Conservation (phyloP, 2,113 vertebrate genomes). For the Myrmecophaga tridactyla region DNA sequence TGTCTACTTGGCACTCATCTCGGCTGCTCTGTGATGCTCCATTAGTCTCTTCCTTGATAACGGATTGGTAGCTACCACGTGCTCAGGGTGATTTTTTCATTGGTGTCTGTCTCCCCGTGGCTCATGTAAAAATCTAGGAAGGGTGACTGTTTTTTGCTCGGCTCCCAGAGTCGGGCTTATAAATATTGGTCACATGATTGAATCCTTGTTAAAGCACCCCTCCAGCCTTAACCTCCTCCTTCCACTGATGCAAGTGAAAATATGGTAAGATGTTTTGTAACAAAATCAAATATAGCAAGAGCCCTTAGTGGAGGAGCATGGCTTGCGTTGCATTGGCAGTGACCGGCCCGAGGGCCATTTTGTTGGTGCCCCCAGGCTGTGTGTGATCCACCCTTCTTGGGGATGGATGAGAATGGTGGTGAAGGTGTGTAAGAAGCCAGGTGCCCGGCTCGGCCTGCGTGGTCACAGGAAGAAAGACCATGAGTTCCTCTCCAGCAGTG, state of each 20-base stretch:
- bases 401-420: rapidly evolving
- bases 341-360: rapidly evolving
- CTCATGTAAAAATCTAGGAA: not conserved
- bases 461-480: not conserved
- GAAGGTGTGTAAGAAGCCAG: not conserved
- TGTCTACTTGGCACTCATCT: not conserved
- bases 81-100: not conserved
- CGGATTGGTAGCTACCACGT: not conserved
- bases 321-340: not conserved
- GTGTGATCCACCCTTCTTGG: not conserved
- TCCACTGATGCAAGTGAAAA: not conserved
- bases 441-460: not conserved
- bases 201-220: not conserved
- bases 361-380: not conserved
- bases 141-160: not conserved
- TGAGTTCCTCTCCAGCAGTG: rapidly evolving
- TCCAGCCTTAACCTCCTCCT: not conserved
- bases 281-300: not conserved
- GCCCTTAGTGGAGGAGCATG: not conserved
- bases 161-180: not conserved
- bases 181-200: not conserved
- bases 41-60: not conserved
- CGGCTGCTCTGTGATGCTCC: rapidly evolving
- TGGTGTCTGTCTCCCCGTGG: not conserved
- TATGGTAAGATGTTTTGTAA: not conserved